Base-by-base conservation (phyloP, 2,888 invertebrate genomes). In the Caenorhabditis japonica region DNA sequence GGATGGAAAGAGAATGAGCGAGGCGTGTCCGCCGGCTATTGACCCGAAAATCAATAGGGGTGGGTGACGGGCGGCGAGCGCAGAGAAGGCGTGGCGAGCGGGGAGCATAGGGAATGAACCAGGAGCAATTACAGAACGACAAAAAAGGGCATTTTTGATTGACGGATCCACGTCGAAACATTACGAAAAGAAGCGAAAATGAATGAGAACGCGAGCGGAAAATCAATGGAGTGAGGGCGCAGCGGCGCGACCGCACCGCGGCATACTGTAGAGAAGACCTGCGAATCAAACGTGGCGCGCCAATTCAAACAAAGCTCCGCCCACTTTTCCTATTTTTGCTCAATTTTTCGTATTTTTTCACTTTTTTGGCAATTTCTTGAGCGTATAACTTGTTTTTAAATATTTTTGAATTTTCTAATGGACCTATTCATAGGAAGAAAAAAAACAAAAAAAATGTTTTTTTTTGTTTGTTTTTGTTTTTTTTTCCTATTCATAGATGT, bases 181-280 rank as follows among this genome's bases (percentile, higher is more conserved):
- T n/a, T 5, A 15, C 36, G 58, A 44, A 51, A 30, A 30, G 58
- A 49, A 33, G 39, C 39, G 66, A 66, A 62, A 47, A 53, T 33
- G 52, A n/a, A n/a, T n/a, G n/a, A n/a, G n/a, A n/a, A n/a, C n/a
- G n/a, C n/a, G n/a, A n/a, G n/a, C n/a, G 21, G 41, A 58, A 43
- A 58, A 58, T 66, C 66, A 33, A 56, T 58, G 46, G 23, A 15
- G 38, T 19, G 39, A 56, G 51, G n/a, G 5, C n/a, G n/a, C n/a
- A n/a, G n/a, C n/a, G n/a, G n/a, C n/a, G n/a, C n/a, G n/a, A n/a
- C n/a, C n/a, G n/a, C n/a, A n/a, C n/a, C n/a, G n/a, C n/a, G n/a
- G n/a, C n/a, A n/a, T 70, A 72, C 66, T 46, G 72, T 72, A 60
- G 60, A 41, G 71, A 43, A 33, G 43, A 55, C 72, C 68, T 74